Evolutionary conservation across 2,113 vertebrate genomes (phyloP), one percentile per base, ranked within the genome.

Genomic region (Limanda limanda): DNA sequence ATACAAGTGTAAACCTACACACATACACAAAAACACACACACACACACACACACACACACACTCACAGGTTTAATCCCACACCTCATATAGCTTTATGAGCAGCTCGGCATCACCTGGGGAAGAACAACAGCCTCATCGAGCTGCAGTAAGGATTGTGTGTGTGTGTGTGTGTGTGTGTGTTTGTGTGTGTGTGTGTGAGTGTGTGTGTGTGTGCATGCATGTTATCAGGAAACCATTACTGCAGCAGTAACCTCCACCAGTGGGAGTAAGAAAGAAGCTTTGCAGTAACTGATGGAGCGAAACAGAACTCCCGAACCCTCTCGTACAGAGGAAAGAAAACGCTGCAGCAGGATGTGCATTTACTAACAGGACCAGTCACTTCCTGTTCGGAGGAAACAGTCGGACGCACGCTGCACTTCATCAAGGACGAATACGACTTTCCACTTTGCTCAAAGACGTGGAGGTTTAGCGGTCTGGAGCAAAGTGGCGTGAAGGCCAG

Each of bases 71-170:
- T 23, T 24, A 56, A 21, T 21, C 54, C n/a, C 69, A 51, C 24
- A 63, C 37, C 70, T 83, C 70, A 78, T 74, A 78, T 70, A 74
- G 69, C 70, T 74, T 83, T 66, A 78, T 59, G 70, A 78, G 45
- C 42, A 37, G 31, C 52, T 62, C 27, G 0, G 31, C 69, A 21
- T 74, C 64, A 59, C 70, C 75, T 78, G 54, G 81, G 79, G 70
- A 78, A 56, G 54, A 58, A 51, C 62, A 25, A 23, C 20, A 13
- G 56, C 25, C 57, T 78, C 61, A 71, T 56, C 40, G 10, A 40
- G 65, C 52, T 63, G 25, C 65, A 80, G 48, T 18, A 27, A 62
- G 68, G 54, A 17, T 58, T 56, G 35, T 25, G 52, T 45, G 67
- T 57, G 60, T 62, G 42, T 51, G 24, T 65, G 56, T 63, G 13